These are phyloP conservation scores for Ophion obscuratus DNA, from an alignment of 2,888 invertebrate species.

Conservation along the genomic window DNA sequence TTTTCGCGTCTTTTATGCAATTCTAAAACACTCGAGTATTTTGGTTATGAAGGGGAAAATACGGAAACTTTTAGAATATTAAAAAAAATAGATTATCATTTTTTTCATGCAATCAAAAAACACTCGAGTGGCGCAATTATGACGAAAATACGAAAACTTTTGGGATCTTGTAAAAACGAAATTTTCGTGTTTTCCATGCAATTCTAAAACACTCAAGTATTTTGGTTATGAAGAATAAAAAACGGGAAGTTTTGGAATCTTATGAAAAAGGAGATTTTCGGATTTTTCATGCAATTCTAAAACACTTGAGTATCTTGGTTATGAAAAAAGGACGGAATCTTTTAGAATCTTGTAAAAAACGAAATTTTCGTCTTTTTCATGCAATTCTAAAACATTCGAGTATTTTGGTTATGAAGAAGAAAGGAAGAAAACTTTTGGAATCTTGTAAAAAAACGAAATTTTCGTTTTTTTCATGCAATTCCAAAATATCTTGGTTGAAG, in stretches of 20 bases:
- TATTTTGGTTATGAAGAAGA: no score
- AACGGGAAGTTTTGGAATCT: no score
- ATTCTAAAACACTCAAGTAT: no score
- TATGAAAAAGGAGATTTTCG: no score
- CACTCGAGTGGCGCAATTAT: not conserved
- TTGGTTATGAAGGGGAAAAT: not conserved
- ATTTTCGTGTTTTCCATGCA: no score
- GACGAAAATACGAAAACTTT: no score
- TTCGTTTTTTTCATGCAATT: not conserved
- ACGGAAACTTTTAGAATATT: no score
- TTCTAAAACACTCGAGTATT: not conserved
- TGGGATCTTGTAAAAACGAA: no score
- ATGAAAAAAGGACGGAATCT: not conserved
- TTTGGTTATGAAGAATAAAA: no score
- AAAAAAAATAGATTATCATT: not conserved
- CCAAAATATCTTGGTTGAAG: not conserved
- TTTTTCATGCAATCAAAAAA: not conserved
- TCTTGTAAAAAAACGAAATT: not conserved
- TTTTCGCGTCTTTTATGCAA: not conserved
- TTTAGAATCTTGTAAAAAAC: not conserved
- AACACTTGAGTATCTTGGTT: no score
- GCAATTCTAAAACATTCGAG: no score
- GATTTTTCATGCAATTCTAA: no score
- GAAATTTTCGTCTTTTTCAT: not conserved
- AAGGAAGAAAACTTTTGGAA: not conserved